A percentile compares a stretch with the other conserved stretches of the same genome.
Conservation (phyloP, 2,797 vertebrate genomes). For the Tiaroga cobitis region DNA sequence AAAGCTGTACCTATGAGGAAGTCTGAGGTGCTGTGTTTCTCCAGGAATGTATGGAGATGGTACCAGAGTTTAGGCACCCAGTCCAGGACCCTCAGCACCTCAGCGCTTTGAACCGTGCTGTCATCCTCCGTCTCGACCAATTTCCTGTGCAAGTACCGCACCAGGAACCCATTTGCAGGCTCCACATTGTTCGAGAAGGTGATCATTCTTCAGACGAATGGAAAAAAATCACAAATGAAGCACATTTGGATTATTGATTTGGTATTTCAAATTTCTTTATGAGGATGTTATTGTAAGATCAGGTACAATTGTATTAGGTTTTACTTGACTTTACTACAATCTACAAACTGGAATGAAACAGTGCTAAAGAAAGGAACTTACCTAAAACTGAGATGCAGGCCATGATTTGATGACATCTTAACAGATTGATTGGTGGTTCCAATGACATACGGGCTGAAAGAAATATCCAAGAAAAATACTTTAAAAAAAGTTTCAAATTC, state of each 20-base stretch:
- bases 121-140: conserved; percentile 86
- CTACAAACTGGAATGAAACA: not conserved
- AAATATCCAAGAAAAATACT: conserved; percentile 6
- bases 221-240: not conserved
- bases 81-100: conserved; percentile 88
- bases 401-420: conserved; percentile 94
- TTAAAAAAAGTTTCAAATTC: not conserved
- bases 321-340: not conserved
- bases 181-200: conserved; percentile 98
- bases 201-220: conserved; percentile 83
- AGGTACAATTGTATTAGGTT: not conserved
- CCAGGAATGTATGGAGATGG: conserved; percentile 94
- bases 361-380: conserved; percentile 60
- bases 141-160: conserved; percentile 93
- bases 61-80: conserved; percentile 98
- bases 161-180: conserved; percentile 92
- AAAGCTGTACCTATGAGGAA: conserved; percentile 90
- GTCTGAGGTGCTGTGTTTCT: conserved; percentile 97
- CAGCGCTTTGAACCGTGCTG: conserved; percentile 78
- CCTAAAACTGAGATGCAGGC: conserved; percentile 98
- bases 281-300: not conserved
- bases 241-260: not conserved
- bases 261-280: not conserved
- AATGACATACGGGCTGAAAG: conserved; percentile 90
- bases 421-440: conserved; percentile 96